These are phyloP conservation scores for Erannis defoliaria DNA, from an alignment of 2,888 invertebrate genomes.

Conservation along the genomic window DNA sequence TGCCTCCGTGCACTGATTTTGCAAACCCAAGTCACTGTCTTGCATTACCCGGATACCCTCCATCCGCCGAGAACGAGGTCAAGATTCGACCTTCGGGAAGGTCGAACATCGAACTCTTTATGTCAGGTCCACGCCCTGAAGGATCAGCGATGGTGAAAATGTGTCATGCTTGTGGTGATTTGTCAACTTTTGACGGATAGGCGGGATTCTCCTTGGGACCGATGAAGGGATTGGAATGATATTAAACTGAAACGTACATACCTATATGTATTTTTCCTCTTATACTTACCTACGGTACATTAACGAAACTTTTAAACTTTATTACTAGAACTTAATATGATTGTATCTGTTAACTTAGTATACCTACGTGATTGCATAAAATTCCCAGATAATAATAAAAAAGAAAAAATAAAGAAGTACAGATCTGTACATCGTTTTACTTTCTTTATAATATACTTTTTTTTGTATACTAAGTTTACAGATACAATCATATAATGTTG, in stretches of 20 bases:
- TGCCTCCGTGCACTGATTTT: too few species aligned
- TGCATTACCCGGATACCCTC: conserved; percentile 35
- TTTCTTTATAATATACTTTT: too few species aligned
- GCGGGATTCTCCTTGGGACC: conserved; percentile 12
- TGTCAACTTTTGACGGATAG: conserved; percentile 44
- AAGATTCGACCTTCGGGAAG: conserved; percentile 46
- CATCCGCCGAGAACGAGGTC: conserved; percentile 44
- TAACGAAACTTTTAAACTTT: too few species aligned
- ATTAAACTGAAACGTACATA: background rate
- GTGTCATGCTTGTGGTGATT: conserved; percentile 43
- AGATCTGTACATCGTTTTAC: too few species aligned
- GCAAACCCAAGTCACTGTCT: conserved; percentile 21
- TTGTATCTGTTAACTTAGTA: too few species aligned
- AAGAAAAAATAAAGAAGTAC: too few species aligned
- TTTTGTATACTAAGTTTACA: too few species aligned
- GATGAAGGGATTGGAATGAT: conserved; percentile 9
- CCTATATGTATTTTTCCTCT: background rate
- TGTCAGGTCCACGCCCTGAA: conserved; percentile 36
- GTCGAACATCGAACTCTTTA: conserved; percentile 50
- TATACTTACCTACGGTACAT: background rate
- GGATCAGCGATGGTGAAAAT: conserved; percentile 43
- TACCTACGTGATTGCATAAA: too few species aligned
- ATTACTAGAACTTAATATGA: too few species aligned
- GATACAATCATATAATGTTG: too few species aligned
- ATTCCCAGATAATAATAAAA: too few species aligned